Conservation (phyloP, 1,140 invertebrate genomes). For the Yoshiicerus persimilis region DNA sequence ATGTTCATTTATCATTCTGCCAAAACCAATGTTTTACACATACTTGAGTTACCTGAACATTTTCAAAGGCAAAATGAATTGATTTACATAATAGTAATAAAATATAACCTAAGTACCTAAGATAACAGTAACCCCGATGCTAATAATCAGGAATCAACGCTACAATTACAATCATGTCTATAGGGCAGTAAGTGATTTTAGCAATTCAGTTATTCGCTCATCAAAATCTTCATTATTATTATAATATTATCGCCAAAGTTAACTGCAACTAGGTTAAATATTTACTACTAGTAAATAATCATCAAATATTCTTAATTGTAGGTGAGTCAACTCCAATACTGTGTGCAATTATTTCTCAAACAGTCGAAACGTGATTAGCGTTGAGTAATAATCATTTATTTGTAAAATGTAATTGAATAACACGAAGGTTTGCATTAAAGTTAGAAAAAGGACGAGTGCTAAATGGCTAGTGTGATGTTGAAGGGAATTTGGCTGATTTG, state of each 20-base stretch:
- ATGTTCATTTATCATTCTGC: background rate
- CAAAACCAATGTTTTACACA: background rate
- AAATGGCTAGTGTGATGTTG: background rate
- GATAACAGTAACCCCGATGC: background rate
- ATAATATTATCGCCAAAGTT: background rate
- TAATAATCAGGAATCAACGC: constrained; percentile 2
- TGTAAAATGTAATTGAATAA: no score
- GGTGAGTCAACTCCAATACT: no score
- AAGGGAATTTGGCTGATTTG: background rate
- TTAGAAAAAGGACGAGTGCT: no score
- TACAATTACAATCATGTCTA: background rate
- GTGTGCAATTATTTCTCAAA: no score
- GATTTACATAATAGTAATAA: background rate
- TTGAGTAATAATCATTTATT: no score
- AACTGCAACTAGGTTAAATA: no score
- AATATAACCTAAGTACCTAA: no score
- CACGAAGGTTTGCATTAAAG: background rate
- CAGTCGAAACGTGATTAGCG: no score
- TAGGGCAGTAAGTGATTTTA: background rate
- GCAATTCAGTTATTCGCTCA: background rate
- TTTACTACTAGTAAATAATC: no score
- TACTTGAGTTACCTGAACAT: background rate
- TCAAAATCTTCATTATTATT: background rate
- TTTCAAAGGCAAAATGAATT: background rate
- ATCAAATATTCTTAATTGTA: no score